Evolutionary conservation across 2,888 invertebrate species (phyloP).

Genomic region (Horisme vitalbata): DNA sequence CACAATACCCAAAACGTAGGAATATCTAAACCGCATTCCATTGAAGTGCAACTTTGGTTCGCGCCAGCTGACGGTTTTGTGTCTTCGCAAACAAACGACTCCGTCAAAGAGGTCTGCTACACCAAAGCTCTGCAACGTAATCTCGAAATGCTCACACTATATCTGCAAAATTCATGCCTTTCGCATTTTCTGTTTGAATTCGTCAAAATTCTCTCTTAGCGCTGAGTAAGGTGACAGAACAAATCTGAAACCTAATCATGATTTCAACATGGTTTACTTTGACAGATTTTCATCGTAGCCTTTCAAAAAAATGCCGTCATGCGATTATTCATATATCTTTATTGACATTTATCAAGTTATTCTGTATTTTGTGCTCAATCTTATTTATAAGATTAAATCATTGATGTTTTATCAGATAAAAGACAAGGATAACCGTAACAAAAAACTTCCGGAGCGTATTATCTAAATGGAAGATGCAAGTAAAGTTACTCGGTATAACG

Average conservation of each 20-base stretch:
- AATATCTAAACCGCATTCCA: conserved; percentile 29
- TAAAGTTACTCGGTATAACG: not conserved
- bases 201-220: too few relatives aligned
- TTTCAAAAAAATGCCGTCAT: too few relatives aligned
- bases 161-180: conserved; percentile 10
- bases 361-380: not conserved
- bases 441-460: not conserved
- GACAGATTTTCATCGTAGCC: too few relatives aligned
- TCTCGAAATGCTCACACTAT: conserved; percentile 28
- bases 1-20: conserved; percentile 8
- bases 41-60: conserved; percentile 43
- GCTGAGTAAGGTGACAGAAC: too few relatives aligned
- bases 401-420: conserved; percentile 4
- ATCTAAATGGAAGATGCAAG: not conserved
- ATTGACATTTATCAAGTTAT: too few relatives aligned
- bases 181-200: conserved; percentile 13
- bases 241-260: too few relatives aligned
- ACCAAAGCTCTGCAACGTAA: conserved; percentile 21
- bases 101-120: conserved; percentile 33
- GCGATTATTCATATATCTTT: too few relatives aligned
- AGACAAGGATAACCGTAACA: conserved; percentile 4
- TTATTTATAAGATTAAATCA: conserved; percentile 6
- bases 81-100: conserved; percentile 46
- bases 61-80: conserved; percentile 50
- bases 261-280: too few relatives aligned